Percentiles rank a stretch among this genome's conserved stretches.
phyloP scores from a whole-genome alignment of 1,140 invertebrate genomes.

The Cardiocondyla obscurior region DNA sequence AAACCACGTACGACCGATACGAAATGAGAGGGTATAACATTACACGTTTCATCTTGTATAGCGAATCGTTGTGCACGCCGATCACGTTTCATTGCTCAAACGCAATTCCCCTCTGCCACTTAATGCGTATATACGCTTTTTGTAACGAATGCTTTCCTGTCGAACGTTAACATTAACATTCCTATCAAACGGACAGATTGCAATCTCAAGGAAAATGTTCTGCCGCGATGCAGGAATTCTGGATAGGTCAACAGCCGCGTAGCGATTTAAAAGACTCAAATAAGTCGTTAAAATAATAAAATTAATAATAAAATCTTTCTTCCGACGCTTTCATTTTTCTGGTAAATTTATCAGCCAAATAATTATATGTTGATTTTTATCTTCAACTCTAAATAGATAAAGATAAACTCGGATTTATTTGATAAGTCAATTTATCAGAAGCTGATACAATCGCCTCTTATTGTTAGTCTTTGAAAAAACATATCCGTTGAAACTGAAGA shows the following conservation, averaged over 20 bases:
- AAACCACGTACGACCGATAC: too few relatives aligned
- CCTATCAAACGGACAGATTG: neutral
- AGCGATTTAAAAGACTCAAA: neutral
- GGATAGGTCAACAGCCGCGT: neutral
- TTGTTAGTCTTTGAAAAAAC: too few relatives aligned
- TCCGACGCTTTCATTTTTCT: neutral
- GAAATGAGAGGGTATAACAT: neutral
- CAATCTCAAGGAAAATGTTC: neutral
- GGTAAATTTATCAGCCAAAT: too few relatives aligned
- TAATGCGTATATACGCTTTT: constrained; percentile 33
- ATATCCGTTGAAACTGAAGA: too few relatives aligned
- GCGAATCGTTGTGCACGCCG: neutral
- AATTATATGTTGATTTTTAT: too few relatives aligned
- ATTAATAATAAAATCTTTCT: neutral
- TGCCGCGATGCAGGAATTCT: neutral
- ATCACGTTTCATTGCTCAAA: constrained; percentile 38
- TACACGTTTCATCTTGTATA: neutral
- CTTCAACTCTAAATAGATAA: too few relatives aligned
- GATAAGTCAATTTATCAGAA: too few relatives aligned
- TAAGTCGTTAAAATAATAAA: neutral
- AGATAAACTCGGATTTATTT: too few relatives aligned
- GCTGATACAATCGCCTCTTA: too few relatives aligned
- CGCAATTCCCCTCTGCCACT: constrained; percentile 3
- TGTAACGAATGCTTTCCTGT: constrained; percentile 60
- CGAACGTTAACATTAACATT: constrained; percentile 5